phyloP scores from a whole-genome alignment of 1,140 invertebrate species.

The Heterodera carotae region DNA sequence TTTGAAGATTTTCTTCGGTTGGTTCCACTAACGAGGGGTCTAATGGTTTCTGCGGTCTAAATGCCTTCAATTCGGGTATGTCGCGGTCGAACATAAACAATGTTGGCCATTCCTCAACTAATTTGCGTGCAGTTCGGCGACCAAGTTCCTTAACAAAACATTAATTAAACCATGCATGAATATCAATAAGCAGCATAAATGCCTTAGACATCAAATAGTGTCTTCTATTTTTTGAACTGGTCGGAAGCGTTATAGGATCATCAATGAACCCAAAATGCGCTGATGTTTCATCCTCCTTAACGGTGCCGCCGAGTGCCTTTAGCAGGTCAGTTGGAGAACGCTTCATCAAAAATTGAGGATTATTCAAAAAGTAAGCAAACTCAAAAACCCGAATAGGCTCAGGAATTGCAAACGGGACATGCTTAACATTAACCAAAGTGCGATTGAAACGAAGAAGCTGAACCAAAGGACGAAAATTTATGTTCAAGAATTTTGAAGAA shows the following conservation, averaged over 20 bases:
- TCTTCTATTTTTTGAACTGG: constrained; percentile 35
- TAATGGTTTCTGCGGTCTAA: constrained; percentile 53
- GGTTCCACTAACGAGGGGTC: constrained; percentile 46
- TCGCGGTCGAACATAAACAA: constrained; percentile 63
- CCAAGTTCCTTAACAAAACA: constrained; percentile 55
- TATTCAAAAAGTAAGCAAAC: background rate
- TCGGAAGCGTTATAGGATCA: constrained; percentile 62
- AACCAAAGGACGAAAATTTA: background rate
- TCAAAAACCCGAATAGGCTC: constrained; percentile 9
- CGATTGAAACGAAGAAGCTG: background rate
- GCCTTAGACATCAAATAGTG: constrained; percentile 58
- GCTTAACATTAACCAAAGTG: background rate
- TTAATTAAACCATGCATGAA: background rate
- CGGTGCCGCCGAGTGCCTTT: constrained; percentile 55
- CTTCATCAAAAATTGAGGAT: constrained; percentile 43
- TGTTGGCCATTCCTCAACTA: constrained; percentile 65
- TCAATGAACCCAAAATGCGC: constrained; percentile 63
- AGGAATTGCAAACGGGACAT: constrained; percentile 9
- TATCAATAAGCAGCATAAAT: background rate
- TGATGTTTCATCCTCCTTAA: constrained; percentile 61
- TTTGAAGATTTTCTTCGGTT: constrained; percentile 38
- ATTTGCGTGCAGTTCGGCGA: constrained; percentile 55
- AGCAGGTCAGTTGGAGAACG: constrained; percentile 61
- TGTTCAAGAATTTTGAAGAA: background rate
- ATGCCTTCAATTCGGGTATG: constrained; percentile 53